A percentile compares a stretch with the other conserved stretches of the same genome.
phyloP scores from a whole-genome alignment of 1,140 invertebrate genomes.

The Latrodectus geometricus region DNA sequence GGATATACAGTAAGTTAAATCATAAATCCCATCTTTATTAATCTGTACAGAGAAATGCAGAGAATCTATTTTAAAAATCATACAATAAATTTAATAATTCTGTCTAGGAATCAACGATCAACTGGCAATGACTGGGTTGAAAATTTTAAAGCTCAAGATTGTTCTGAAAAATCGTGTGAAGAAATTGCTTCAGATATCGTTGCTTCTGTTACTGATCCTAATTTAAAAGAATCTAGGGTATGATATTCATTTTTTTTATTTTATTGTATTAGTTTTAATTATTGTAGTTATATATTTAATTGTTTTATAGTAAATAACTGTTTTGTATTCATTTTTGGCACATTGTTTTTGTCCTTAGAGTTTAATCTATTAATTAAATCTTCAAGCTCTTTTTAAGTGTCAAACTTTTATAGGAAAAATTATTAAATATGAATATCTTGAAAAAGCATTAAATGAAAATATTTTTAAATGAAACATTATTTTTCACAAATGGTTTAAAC shows the following conservation, averaged over 20 bases:
- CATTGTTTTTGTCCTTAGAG: no score
- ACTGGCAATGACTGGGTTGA: conserved; percentile 44
- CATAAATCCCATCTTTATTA: neutral
- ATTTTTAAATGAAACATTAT: no score
- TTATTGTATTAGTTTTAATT: no score
- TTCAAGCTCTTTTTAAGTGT: no score
- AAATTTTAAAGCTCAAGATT: conserved; percentile 68
- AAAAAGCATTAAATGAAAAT: no score
- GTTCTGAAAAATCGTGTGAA: conserved; percentile 69
- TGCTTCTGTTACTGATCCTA: conserved; percentile 73
- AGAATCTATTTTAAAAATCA: neutral
- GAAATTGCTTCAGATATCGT: conserved; percentile 74
- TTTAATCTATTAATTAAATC: no score
- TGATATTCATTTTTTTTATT: neutral
- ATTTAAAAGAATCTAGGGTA: conserved; percentile 79
- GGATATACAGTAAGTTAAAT: conserved; percentile 44
- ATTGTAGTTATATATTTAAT: no score
- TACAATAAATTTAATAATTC: conserved; percentile 5
- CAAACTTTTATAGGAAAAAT: no score
- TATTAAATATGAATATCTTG: no score
- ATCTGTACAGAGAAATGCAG: neutral
- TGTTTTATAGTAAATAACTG: no score
- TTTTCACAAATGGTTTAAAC: no score
- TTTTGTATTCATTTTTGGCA: no score
- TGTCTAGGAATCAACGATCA: conserved; percentile 57